Evolutionary conservation across 1,140 invertebrate species (phyloP), one percentile per base, ranked within the genome.

Genomic region (Zaprionus kolodkinae): DNA sequence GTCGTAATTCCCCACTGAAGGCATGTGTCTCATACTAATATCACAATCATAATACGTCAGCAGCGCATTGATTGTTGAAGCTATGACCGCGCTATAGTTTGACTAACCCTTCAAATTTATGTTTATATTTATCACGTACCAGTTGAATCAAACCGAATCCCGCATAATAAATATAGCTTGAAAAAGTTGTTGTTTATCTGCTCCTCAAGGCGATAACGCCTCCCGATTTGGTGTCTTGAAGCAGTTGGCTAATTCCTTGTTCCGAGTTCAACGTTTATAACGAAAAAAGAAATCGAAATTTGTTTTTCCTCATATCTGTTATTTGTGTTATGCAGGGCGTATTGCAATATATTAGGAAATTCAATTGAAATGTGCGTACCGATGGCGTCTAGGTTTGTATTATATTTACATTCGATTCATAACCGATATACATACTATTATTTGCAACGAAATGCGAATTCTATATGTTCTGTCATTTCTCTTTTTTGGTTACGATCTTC

Each of bases 351-450:
- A 79, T 91, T 92, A 92, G 91, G 87, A 91, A 86, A 91, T 92
- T 89, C 91, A 76, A 79, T 92, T 92, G 91, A 92, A 92, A 92
- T 92, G 91, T 92, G 91, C 87, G 89, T 81, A 76, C 91, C 87
- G 79, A 63, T 79, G 85, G 63, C 68, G 43, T 78, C 87, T 92
- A 91, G 91, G 91, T 92, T 92, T 81, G 91, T 92, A 92, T 91
- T 91, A 71, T 62, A 62, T 56, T 68, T 70, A 66, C 48, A 15
- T 59, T 27, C 43, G 61, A 63, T 54, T 61, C 30, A 76, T 35
- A 40, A 63, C 77, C 64, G 0, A 30, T 56, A 52, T 67, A 38
- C 17, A 35, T 35, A 7, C 7, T 35, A 35, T 65, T 55, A 43
- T 45, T 43, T 52, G 38, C 55, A 52, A 50, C 55, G 43, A 52